Percentiles rank a stretch among this genome's conserved stretches.
These are phyloP conservation scores for Eupeodes latifasciatus DNA, from an alignment of 2,888 invertebrate species.

Conservation along the genomic window DNA sequence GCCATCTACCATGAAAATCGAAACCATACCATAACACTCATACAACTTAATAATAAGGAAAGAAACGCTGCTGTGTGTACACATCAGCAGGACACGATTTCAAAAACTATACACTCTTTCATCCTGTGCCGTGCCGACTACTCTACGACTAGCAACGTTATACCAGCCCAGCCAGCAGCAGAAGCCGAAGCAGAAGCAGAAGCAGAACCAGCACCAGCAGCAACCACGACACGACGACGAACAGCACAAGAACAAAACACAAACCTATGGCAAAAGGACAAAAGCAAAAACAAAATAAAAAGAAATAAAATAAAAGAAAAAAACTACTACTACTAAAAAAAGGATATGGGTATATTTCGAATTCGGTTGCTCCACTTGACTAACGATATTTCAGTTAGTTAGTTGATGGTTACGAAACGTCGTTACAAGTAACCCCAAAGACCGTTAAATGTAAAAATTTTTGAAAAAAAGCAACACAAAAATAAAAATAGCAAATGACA, in stretches of 20 bases:
- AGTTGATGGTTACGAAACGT: conserved; percentile 77
- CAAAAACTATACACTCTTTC: conserved; percentile 61
- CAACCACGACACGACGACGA: conserved; percentile 74
- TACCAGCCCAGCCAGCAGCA: conserved; percentile 59
- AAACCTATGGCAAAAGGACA: conserved; percentile 62
- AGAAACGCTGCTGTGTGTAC: conserved; percentile 63
- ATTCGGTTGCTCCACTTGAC: conserved; percentile 76
- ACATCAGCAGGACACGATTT: conserved; percentile 59
- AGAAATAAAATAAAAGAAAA: conserved; percentile 21
- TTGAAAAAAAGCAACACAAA: conserved; percentile 51
- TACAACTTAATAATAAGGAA: conserved; percentile 67
- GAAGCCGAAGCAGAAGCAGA: conserved; percentile 40
- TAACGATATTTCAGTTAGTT: conserved; percentile 77
- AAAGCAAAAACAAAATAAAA: conserved; percentile 53
- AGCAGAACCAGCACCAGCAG: conserved; percentile 65
- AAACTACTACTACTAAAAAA: conserved; percentile 52
- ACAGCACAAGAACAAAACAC: conserved; percentile 74
- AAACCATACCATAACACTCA: conserved; percentile 76
- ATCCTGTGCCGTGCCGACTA: conserved; percentile 64
- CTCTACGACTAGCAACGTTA: conserved; percentile 59
- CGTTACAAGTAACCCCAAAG: conserved; percentile 73
- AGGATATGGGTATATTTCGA: conserved; percentile 74
- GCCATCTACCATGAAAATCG: conserved; percentile 74
- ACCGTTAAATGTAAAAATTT: conserved; percentile 72
- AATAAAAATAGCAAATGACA: conserved; percentile 48